Base-by-base conservation (phyloP, 2,113 vertebrate species). In the Raphicerus campestris region DNA sequence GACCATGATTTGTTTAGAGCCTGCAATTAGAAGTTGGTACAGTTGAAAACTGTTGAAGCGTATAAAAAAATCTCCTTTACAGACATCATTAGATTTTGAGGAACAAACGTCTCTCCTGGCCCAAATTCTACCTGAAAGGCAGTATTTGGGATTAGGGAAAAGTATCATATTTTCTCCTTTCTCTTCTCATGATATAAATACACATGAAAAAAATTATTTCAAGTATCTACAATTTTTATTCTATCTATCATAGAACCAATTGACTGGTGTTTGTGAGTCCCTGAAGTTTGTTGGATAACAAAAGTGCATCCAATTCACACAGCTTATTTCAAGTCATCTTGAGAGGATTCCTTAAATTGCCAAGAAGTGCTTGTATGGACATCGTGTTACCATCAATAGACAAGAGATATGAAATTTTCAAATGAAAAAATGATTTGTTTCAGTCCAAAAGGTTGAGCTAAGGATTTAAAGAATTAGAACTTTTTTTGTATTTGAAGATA, bases 11-110 rank as follows among this genome's bases (percentile, higher is more conserved):
- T 98, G 96, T 97, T 97, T 95, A 91, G 96, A 95, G 89, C 78
- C 94, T 87, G 82, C 94, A 98, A 98, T 98, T 98, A 98, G 81
- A 91, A 96, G 96, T 97, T 98, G 96, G 94, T 91, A 95, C 96
- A 97, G 94, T 98, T 96, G 97, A 97, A 98, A 98, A 81, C 93
- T 96, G 87, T 93, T 98, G 90, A 95, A 1, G 78, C 56, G 82
- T 97, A 97, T 97, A 70, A 97, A 97, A 97, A 97, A 97, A 97
- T 96, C 89, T 96, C 97, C 97, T 95, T 97, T 98, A 97, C 78
- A 49, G 97, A 96, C 96, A 81, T 85, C 85, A 97, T 98, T 98
- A 94, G 88, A 93, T 96, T 96, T 91, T 93, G 89, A 97, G 90
- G 83, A 97, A 98, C 95, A 47, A 91, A 95, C 39, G 84, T 51